These are phyloP conservation scores for Anguilla pacifica DNA, from an alignment of 2,797 vertebrate genomes.

Conservation along the genomic window DNA sequence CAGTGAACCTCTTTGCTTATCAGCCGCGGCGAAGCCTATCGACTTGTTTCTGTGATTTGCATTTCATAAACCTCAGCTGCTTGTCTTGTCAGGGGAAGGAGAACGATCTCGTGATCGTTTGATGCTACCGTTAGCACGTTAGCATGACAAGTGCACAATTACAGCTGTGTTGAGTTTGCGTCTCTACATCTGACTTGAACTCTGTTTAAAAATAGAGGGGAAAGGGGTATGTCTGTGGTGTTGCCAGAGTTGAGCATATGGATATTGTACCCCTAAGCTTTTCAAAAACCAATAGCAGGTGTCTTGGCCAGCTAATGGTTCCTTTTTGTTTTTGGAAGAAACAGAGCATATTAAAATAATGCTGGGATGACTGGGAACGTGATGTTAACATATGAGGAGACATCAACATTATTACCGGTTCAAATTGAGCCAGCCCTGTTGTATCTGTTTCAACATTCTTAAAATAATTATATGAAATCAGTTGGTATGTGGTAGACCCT, in stretches of 20 bases:
- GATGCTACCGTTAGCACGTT: not conserved
- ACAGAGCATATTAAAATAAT: not conserved
- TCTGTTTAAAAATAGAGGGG: not conserved
- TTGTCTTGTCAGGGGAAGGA: not conserved
- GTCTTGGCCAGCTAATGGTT: not conserved
- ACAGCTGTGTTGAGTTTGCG: not conserved
- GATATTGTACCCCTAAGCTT: not conserved
- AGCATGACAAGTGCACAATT: not conserved
- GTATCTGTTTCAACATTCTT: not conserved
- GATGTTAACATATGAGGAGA: not conserved
- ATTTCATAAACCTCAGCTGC: not conserved
- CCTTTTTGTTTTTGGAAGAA: not conserved
- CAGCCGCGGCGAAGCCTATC: not conserved
- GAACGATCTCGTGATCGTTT: not conserved
- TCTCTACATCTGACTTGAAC: not conserved
- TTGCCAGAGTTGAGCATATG: not conserved
- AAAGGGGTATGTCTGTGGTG: not conserved
- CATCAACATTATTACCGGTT: not conserved
- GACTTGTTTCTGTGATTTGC: not conserved
- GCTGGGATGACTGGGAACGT: not conserved
- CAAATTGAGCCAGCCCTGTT: not conserved
- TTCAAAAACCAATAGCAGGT: not conserved
- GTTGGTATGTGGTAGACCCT: not conserved
- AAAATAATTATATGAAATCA: not conserved
- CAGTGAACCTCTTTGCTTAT: not conserved